phyloP scores from a whole-genome alignment of 2,888 invertebrate species.

The Galerucella nymphaeae region DNA sequence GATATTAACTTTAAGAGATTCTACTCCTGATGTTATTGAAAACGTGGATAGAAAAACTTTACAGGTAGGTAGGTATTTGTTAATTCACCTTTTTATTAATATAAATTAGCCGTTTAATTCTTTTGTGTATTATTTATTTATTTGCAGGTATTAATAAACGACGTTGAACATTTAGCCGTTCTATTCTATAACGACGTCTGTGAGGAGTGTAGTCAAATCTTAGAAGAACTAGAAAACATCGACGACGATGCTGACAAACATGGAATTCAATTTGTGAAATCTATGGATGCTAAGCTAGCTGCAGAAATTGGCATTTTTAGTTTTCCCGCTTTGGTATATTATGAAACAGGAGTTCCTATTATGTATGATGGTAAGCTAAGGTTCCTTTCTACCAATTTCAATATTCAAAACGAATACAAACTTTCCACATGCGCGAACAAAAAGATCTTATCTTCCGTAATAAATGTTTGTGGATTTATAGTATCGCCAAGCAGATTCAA shows the following conservation, averaged over 20 bases:
- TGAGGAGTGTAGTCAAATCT: slow-evolving; percentile 83
- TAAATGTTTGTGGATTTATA: too few relatives aligned
- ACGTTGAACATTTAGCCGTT: slow-evolving; percentile 91
- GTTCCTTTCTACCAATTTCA: slow-evolving; percentile 17
- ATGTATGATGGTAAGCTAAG: slow-evolving; percentile 89
- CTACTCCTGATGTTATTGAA: slow-evolving; percentile 90
- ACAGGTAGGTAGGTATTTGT: slow-evolving; percentile 66
- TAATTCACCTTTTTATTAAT: neutral
- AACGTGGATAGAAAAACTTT: slow-evolving; percentile 90
- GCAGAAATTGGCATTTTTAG: slow-evolving; percentile 93
- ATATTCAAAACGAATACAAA: neutral
- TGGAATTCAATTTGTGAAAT: slow-evolving; percentile 93
- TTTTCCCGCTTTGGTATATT: slow-evolving; percentile 92
- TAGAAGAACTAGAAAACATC: slow-evolving; percentile 90
- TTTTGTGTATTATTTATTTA: too few relatives aligned
- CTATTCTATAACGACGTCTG: slow-evolving; percentile 89
- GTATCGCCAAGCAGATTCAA: too few relatives aligned
- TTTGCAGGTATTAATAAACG: slow-evolving; percentile 80
- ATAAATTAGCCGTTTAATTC: neutral
- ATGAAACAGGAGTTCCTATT: slow-evolving; percentile 92
- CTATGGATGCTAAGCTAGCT: slow-evolving; percentile 88
- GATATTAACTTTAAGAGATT: slow-evolving; percentile 87
- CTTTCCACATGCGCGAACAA: too few relatives aligned
- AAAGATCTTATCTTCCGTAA: too few relatives aligned
- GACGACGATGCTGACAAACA: slow-evolving; percentile 93